These are phyloP conservation scores for Cotesia typhae DNA, from an alignment of 1,140 invertebrate species.

Conservation along the genomic window DNA sequence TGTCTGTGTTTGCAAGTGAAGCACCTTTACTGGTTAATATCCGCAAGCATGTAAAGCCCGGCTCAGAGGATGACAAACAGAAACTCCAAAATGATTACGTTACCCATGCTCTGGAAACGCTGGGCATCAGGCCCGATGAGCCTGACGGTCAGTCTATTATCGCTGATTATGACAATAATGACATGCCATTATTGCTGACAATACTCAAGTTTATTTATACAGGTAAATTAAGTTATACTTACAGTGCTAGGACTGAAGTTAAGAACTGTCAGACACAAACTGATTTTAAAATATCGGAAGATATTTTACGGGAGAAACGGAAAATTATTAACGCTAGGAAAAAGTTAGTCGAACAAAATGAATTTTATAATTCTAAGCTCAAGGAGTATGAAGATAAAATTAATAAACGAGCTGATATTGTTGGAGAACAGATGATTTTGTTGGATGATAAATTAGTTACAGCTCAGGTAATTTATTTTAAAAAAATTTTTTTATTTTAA, in stretches of 20 bases:
- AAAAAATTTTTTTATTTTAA: too few relatives aligned
- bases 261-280: conserved; percentile 34
- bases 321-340: conserved; percentile 48
- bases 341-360: conserved; percentile 56
- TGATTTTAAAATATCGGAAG: conserved; percentile 7
- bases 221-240: conserved; percentile 41
- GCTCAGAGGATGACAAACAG: conserved; percentile 33
- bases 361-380: conserved; percentile 49
- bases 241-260: conserved; percentile 32
- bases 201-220: conserved; percentile 53
- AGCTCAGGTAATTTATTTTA: conserved; percentile 49
- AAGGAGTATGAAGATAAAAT: conserved; percentile 53
- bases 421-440: conserved; percentile 52
- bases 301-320: conserved; percentile 17
- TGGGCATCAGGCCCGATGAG: conserved; percentile 55
- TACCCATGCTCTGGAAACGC: conserved; percentile 55
- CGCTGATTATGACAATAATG: conserved; percentile 50
- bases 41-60: conserved; percentile 46
- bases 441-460: conserved; percentile 57
- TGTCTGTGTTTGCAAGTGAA: conserved; percentile 63
- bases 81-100: conserved; percentile 61
- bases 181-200: conserved; percentile 54
- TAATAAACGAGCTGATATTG: conserved; percentile 47
- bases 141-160: conserved; percentile 53
- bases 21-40: conserved; percentile 60